These are phyloP conservation scores for Acanthoscelides obtectus DNA, from an alignment of 2,888 invertebrate species.

Conservation along the genomic window DNA sequence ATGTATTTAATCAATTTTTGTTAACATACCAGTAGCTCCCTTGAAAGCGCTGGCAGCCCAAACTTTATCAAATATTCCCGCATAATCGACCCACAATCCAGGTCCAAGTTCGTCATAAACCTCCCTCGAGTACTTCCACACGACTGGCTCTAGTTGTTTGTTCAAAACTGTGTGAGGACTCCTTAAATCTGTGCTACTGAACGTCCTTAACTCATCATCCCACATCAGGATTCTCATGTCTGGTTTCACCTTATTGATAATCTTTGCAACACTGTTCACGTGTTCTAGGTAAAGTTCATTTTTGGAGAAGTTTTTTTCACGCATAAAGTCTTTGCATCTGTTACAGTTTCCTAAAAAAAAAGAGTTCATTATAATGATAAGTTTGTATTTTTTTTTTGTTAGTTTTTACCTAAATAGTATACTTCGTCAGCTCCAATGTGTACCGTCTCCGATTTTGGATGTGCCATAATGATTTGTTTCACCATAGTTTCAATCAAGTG, in stretches of 20 bases:
- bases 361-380: too few species aligned
- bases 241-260: constrained; percentile 50
- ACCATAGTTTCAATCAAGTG: constrained; percentile 63
- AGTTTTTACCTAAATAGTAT: constrained; percentile 51
- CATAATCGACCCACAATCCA: constrained; percentile 54
- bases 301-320: constrained; percentile 46
- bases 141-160: constrained; percentile 59
- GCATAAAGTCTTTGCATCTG: constrained; percentile 49
- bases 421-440: constrained; percentile 86
- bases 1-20: not conserved
- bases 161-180: constrained; percentile 35
- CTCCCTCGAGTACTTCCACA: constrained; percentile 64
- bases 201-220: constrained; percentile 74
- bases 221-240: constrained; percentile 63
- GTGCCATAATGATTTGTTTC: constrained; percentile 60
- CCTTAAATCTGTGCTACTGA: constrained; percentile 49
- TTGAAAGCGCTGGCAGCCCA: constrained; percentile 86
- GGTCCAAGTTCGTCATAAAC: constrained; percentile 40
- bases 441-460: constrained; percentile 51
- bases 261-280: constrained; percentile 51
- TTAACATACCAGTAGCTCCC: constrained; percentile 58
- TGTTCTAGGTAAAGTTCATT: constrained; percentile 60
- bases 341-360: constrained; percentile 52
- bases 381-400: too few species aligned
- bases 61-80: constrained; percentile 58